Base-by-base conservation (phyloP, 1,140 invertebrate species). In the Bombus huntii region DNA sequence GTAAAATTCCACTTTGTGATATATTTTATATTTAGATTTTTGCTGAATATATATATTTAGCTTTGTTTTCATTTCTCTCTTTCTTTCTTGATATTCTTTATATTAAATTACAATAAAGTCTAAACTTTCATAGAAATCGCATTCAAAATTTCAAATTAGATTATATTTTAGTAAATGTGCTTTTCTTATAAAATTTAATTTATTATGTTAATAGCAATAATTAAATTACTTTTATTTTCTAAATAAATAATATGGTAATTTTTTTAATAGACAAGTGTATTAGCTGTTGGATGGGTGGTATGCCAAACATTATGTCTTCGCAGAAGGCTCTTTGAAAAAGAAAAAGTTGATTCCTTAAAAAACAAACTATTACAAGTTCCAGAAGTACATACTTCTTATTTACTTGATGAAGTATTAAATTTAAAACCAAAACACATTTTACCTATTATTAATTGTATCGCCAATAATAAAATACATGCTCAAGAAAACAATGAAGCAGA, bases 201-300 rank as follows among this genome's bases (percentile, higher is more conserved):
- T 53, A 31, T 68, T 57, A 42, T 25, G 15, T 37, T 53, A 34
- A 39, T 73, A 22, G 28, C 28, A 44, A 65, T n/a, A 12, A 80
- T 39, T 28, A n/a, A 8, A 42, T 3, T 76, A 28, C 31, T 31
- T 59, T n/a, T 42, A 15, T 76, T 75, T n/a, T 28, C 3, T 53
- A 31, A 66, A 12, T 66, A 66, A 39, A 18, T 47, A 47, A 59
- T 70, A 18, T 22, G 10, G 10, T 81, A 53, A 74, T 42, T 87
- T 89, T 84, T 89, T 92, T 88, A 80, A 42, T 79, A 94, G 94
- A 92, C 93, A 0, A 91, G 93, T 28, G 70, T 90, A 28, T 79
- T 94, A 15, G 92, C 94, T 12, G 42, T 92, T 83, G 90, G 92
- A 81, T 92, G 89, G 91, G 73, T 89, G 12, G 89, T 93, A 10